Evolutionary conservation across 2,797 vertebrate species (phyloP).

Genomic region (Malurus splendens): DNA sequence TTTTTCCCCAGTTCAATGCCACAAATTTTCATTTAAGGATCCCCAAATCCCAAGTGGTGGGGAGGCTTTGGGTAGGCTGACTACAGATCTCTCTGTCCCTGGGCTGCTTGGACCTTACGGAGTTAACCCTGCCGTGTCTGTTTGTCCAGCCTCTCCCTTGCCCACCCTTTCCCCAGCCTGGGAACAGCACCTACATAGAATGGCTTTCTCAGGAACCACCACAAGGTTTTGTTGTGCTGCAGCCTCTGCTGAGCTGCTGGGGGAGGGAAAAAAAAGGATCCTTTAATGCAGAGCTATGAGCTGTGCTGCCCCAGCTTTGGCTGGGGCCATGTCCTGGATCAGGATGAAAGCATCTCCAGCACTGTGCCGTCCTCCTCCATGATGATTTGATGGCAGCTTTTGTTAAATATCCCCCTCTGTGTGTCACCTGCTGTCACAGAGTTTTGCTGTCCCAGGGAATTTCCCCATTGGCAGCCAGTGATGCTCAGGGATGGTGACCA

Average conservation of each 20-base stretch:
- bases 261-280: neutral
- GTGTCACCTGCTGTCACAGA: neutral
- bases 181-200: neutral
- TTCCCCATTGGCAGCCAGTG: fast-evolving
- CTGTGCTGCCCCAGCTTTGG: neutral
- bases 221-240: neutral
- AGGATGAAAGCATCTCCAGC: neutral
- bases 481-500: neutral
- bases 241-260: neutral
- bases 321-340: neutral
- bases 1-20: fast-evolving
- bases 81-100: neutral
- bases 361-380: neutral
- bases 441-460: neutral
- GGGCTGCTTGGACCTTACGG: neutral
- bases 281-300: neutral
- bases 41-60: neutral
- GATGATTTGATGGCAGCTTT: neutral
- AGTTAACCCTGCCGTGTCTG: fast-evolving
- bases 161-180: neutral
- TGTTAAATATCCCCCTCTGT: neutral
- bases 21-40: neutral
- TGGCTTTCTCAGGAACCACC: neutral
- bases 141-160: neutral
- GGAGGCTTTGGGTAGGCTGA: neutral